Evolutionary conservation across 2,797 vertebrate species (phyloP).

Genomic region (Pangasius mekongensis): DNA sequence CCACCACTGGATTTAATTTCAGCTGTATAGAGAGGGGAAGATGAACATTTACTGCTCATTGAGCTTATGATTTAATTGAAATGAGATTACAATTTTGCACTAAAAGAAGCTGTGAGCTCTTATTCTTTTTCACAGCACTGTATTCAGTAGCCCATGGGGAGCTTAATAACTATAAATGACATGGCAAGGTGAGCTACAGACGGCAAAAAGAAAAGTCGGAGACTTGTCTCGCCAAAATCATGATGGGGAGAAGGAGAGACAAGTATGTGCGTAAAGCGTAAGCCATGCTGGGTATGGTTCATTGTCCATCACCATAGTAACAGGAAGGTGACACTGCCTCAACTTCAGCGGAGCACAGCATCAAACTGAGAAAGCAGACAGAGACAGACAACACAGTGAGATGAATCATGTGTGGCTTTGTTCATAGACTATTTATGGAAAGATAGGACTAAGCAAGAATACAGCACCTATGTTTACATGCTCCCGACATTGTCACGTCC

Average conservation of each 20-base stretch:
- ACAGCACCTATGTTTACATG: background rate
- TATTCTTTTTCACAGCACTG: slow-evolving; percentile 2
- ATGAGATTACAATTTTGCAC: background rate
- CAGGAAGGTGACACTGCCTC: slow-evolving; percentile 73
- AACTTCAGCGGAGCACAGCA: slow-evolving; percentile 65
- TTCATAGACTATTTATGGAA: slow-evolving; percentile 11
- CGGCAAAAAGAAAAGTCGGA: background rate
- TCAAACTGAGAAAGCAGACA: slow-evolving; percentile 56
- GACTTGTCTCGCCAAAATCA: background rate
- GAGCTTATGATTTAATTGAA: background rate
- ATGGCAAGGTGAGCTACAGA: background rate
- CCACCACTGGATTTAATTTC: background rate
- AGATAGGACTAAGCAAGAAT: background rate
- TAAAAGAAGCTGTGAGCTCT: slow-evolving; percentile 3
- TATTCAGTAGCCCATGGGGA: background rate
- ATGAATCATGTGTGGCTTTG: slow-evolving; percentile 39
- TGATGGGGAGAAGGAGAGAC: slow-evolving; percentile 5
- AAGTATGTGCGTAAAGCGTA: slow-evolving; percentile 57
- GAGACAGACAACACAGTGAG: slow-evolving; percentile 46
- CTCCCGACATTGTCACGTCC: background rate
- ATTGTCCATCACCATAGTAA: slow-evolving; percentile 86
- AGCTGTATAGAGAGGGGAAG: background rate
- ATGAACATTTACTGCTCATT: background rate
- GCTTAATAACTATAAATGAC: background rate
- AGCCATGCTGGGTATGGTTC: slow-evolving; percentile 70